phyloP scores from a whole-genome alignment of 2,797 vertebrate genomes.

The Thamnophis elegans region DNA sequence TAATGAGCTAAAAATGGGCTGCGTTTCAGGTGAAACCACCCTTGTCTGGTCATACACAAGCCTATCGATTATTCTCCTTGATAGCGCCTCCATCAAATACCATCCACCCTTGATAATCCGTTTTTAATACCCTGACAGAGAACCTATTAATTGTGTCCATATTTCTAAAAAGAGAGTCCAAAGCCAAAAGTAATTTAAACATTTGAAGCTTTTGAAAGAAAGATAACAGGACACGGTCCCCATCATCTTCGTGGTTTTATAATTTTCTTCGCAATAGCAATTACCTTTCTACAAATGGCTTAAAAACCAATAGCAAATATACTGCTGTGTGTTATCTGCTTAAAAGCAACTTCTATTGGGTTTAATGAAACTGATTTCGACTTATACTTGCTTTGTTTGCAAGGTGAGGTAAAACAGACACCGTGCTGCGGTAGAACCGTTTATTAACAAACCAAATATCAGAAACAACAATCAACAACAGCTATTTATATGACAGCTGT shows the following conservation, averaged over 20 bases:
- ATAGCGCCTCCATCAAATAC: constrained; percentile 31
- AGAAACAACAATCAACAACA: no score
- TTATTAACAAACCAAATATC: no score
- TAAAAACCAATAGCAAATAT: constrained; percentile 36
- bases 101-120: constrained; percentile 51
- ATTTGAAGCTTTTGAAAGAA: constrained; percentile 17
- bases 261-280: constrained; percentile 56
- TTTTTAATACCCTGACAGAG: constrained; percentile 55
- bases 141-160: constrained; percentile 55
- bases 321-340: neutral
- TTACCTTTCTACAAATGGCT: constrained; percentile 56
- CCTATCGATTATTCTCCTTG: constrained; percentile 48
- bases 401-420: no score
- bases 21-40: constrained; percentile 27
- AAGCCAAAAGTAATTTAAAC: constrained; percentile 17
- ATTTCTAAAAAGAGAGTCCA: constrained; percentile 47
- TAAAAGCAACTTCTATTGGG: neutral
- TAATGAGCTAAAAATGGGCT: constrained; percentile 45
- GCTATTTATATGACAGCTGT: no score
- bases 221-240: constrained; percentile 32
- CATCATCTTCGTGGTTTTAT: constrained; percentile 48
- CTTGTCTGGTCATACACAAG: constrained; percentile 40
- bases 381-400: no score
- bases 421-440: no score
- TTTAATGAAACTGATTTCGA: neutral